These are phyloP conservation scores for Artibeus lituratus DNA, from an alignment of 2,797 vertebrate species.

Conservation along the genomic window DNA sequence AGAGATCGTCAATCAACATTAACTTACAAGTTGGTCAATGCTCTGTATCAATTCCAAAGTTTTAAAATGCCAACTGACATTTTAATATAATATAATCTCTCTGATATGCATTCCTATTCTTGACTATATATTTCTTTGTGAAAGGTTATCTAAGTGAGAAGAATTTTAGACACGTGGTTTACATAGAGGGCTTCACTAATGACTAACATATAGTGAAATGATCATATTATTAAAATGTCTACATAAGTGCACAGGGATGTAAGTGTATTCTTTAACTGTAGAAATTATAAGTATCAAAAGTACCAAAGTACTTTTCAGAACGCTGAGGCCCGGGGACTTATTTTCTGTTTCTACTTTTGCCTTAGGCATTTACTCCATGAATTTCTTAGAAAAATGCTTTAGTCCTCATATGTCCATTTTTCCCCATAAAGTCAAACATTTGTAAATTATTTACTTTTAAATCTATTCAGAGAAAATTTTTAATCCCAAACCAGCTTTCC, in stretches of 20 bases:
- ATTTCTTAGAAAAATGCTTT: not conserved
- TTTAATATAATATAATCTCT: not conserved
- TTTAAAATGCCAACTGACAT: not conserved
- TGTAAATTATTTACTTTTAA: conserved; percentile 19
- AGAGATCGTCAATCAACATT: not conserved
- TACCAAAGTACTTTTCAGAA: not conserved
- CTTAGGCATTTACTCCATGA: not conserved
- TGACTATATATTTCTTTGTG: not conserved
- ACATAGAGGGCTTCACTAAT: not conserved
- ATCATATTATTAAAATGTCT: not conserved
- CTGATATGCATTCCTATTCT: not conserved
- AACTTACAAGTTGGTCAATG: not conserved
- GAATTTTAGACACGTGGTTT: not conserved
- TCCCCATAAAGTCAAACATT: not conserved
- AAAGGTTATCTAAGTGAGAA: not conserved
- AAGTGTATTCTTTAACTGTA: not conserved
- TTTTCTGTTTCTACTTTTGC: not conserved
- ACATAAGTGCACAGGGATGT: not conserved
- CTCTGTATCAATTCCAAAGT: not conserved
- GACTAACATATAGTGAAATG: not conserved
- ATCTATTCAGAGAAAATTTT: not conserved
- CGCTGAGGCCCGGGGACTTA: not conserved
- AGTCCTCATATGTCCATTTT: not conserved
- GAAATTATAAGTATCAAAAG: not conserved
- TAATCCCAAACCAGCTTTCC: not conserved